phyloP scores from a whole-genome alignment of 2,113 vertebrate genomes.

The Lagopus muta region DNA sequence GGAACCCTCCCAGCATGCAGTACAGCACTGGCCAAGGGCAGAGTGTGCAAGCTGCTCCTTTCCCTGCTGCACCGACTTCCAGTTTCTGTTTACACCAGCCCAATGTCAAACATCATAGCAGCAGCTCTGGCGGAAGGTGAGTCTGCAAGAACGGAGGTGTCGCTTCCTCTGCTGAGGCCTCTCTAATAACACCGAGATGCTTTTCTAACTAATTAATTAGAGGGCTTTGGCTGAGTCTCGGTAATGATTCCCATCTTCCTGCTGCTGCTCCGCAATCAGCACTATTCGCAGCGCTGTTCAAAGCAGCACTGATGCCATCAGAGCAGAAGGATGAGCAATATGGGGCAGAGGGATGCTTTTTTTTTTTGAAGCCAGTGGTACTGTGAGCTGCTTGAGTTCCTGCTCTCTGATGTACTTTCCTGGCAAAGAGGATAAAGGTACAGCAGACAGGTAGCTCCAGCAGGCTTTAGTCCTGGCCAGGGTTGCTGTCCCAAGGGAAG shows the following conservation, averaged over 20 bases:
- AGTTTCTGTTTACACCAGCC: conserved; percentile 55
- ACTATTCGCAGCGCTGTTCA: conserved; percentile 57
- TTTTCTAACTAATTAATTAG: conserved; percentile 75
- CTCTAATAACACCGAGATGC: conserved; percentile 50
- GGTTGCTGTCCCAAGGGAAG: neutral
- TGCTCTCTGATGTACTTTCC: neutral
- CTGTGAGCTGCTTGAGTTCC: conserved; percentile 9
- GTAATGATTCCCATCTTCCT: conserved; percentile 70
- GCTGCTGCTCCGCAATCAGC: conserved; percentile 73
- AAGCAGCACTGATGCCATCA: conserved; percentile 28
- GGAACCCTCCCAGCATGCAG: neutral
- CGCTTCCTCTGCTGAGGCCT: conserved; percentile 50
- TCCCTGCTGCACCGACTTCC: conserved; percentile 18
- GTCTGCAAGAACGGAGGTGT: conserved; percentile 18
- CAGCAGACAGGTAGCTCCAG: neutral
- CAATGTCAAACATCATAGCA: conserved; percentile 48
- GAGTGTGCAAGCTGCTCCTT: neutral
- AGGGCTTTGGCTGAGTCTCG: conserved; percentile 52
- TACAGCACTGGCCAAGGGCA: conserved; percentile 9
- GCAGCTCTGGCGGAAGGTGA: conserved; percentile 28
- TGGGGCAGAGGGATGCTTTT: neutral
- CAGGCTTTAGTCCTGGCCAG: neutral
- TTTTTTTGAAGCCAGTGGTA: neutral
- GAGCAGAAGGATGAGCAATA: neutral
- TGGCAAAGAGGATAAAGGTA: neutral